Percentiles rank a stretch among this genome's conserved stretches.
Evolutionary conservation across 1,140 invertebrate genomes (phyloP).

Genomic region (Nautilus pompilius): DNA sequence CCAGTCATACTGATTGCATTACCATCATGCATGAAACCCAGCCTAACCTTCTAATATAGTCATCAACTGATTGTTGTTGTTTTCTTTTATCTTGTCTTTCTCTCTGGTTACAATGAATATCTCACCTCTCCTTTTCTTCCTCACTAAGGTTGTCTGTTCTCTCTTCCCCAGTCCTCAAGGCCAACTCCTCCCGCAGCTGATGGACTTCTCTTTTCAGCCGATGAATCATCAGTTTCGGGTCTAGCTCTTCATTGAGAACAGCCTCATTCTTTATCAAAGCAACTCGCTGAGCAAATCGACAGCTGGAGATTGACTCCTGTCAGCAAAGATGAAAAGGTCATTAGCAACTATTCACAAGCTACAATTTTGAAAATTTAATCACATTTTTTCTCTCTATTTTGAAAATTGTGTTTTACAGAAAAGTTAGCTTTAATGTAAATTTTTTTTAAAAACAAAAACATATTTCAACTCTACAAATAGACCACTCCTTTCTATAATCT

Average conservation of each 20-base stretch:
- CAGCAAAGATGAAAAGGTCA: background rate
- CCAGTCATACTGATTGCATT: background rate
- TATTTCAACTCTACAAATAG: too few species aligned
- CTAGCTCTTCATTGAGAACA: constrained; percentile 59
- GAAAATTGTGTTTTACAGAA: too few species aligned
- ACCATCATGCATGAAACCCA: background rate
- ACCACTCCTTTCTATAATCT: too few species aligned
- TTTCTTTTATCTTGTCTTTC: background rate
- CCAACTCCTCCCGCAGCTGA: constrained; percentile 48
- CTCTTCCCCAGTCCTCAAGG: constrained; percentile 49
- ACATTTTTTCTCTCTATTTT: too few species aligned
- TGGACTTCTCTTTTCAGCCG: constrained; percentile 57
- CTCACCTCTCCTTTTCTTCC: constrained; percentile 46
- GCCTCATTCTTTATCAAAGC: constrained; percentile 65
- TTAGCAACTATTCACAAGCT: too few species aligned
- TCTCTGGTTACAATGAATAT: background rate
- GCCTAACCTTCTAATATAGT: background rate
- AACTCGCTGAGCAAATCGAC: constrained; percentile 67
- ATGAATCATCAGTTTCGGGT: constrained; percentile 59
- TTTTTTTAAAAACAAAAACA: too few species aligned
- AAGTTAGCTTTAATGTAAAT: too few species aligned
- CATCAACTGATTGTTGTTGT: background rate
- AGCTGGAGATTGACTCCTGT: constrained; percentile 66
- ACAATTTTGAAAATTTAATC: too few species aligned
- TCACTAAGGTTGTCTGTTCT: constrained; percentile 43